A percentile compares a stretch with the other conserved stretches of the same genome.
phyloP scores from a whole-genome alignment of 2,113 vertebrate species.

The Neolamprologus hecqui region DNA sequence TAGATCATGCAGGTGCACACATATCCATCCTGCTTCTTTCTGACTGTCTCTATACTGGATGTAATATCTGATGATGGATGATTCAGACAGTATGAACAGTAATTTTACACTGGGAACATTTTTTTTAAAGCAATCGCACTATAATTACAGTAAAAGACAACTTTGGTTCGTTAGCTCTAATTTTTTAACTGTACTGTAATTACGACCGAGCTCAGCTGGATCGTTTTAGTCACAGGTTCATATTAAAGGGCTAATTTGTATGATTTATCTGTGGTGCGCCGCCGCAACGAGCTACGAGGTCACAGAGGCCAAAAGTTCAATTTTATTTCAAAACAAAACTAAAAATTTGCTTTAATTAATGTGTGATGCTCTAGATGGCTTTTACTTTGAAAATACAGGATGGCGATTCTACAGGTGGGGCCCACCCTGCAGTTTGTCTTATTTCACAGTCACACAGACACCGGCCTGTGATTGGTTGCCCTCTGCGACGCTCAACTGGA shows the following conservation, averaged over 20 bases:
- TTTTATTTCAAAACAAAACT: not conserved
- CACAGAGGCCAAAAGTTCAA: not conserved
- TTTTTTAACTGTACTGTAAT: not conserved
- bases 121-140: not conserved
- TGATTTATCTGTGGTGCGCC: not conserved
- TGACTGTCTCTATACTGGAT: accelerated
- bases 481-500: not conserved
- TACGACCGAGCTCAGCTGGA: not conserved
- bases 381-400: not conserved
- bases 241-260: not conserved
- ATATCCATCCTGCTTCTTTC: not conserved
- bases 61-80: not conserved
- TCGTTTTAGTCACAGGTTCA: not conserved
- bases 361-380: not conserved
- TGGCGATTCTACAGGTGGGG: accelerated
- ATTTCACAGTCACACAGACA: not conserved
- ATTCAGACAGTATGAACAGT: not conserved
- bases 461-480: not conserved
- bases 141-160: not conserved
- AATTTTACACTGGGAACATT: not conserved
- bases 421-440: not conserved
- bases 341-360: not conserved
- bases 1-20: not conserved
- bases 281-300: not conserved
- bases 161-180: not conserved